Base-by-base conservation (phyloP, 2,797 vertebrate species). In the Paratrypauchen microcephalus region DNA sequence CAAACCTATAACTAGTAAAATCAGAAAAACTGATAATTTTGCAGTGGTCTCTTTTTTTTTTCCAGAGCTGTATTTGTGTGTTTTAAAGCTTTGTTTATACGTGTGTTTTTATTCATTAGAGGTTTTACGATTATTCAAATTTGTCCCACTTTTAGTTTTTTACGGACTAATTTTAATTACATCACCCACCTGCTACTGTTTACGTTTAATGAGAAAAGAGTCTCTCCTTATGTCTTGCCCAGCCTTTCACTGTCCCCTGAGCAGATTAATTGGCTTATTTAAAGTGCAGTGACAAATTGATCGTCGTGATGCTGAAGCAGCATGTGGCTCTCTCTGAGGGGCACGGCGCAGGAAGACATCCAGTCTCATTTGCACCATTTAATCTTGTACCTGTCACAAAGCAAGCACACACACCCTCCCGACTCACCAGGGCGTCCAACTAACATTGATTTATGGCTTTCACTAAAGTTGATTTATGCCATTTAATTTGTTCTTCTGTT, bases 261-360 rank as follows among this genome's bases (percentile, higher is more conserved):
- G 69, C 77, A 81, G 74, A 83, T 77, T 59, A 85, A 85, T 85
- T 66, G 28, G 69, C 81, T 86, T 81, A 83, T 80, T 75, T 65
- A 59, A 66, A 36, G 28, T 23, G 26, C 32, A 61, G 82, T 85
- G 84, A 84, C 81, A 84, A 80, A 87, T 80, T 86, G 80, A 88
- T 88, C 72, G 73, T 72, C 69, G 41, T 24, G 61, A 77, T 88
- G 88, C 88, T 90, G 86, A 88, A 80, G 72, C 85, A 86, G 84
- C 84, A 77, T 56, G 74, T 28, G 55, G 68, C 72, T 56, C 55
- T 56, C 68, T 80, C 77, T 79, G 70, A 76, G 72, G 78, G 75
- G 75, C 81, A 48, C 65, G 12, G 21, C 41, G 66, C 21, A 11
- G 80, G 78, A 69, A 79, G 79, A 61, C 80, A 83, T 84, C 86